Evolutionary conservation across 2,113 vertebrate genomes (phyloP), one percentile per base, ranked within the genome.

Genomic region (Xyliphius kryptos): DNA sequence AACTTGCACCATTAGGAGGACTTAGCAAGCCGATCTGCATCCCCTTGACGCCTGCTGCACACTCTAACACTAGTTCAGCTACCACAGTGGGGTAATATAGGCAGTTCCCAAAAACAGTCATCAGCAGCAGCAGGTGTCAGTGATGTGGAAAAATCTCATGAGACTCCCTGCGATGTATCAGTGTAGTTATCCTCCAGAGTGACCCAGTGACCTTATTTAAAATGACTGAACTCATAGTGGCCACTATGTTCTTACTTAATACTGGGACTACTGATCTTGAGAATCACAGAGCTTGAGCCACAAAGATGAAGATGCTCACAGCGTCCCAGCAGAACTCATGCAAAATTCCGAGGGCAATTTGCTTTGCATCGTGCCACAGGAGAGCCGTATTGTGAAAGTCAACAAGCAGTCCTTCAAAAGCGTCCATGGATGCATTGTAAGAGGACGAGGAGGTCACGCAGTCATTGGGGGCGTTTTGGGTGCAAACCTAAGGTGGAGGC

Each of bases 401-500:
- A 72, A 62, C 41, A 67, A 72, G 60, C 16, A n/a, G 59, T 72
- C 61, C 66, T 66, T 67, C 54, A 57, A 9, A 6, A 2, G n/a
- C 15, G 38, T 53, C 48, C 16, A 48, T 63, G 60, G 49, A 48
- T 41, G 59, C 16, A 41, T 67, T 67, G 65, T 67, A 43, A 54
- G 56, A 63, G 64, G 16, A 14, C 11, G 16, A 21, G 55, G 56
- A 72, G 70, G 60, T 59, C 70, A 72, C 2, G 38, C 49, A 72
- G 64, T 54, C 70, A 67, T 62, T 65, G 21, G 55, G 63, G 70
- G 70, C 59, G 59, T 51, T 52, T 60, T 67, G 37, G 53, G 74
- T 75, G 77, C 80, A 69, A 67, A 68, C 73, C 69, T 85, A 80
- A 86, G 81, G 84, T 49, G 82, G 83, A 85, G 52, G 66, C 77